Conservation (phyloP, 2,797 vertebrate genomes). For the Vespertilio murinus region DNA sequence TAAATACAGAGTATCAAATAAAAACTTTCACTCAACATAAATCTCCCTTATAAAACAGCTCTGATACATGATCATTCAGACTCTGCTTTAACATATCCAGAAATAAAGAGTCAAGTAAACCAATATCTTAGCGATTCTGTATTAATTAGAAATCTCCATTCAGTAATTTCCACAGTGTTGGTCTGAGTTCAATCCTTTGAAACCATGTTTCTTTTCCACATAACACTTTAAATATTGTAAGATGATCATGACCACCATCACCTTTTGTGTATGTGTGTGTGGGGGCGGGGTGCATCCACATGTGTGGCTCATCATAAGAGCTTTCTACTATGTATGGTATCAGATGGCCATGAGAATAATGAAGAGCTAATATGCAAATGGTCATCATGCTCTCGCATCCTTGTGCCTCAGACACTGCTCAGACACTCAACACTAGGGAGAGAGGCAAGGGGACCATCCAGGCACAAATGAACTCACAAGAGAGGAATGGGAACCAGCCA, state of each 20-base stretch:
- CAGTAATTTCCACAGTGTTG: neutral
- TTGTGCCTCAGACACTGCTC: too few species aligned
- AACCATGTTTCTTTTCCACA: neutral
- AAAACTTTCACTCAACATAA: conserved; percentile 16
- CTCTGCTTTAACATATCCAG: neutral
- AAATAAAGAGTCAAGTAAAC: conserved; percentile 6
- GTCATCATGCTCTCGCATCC: too few species aligned
- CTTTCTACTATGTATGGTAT: neutral
- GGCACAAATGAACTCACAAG: too few species aligned
- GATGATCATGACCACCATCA: neutral
- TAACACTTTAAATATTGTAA: neutral
- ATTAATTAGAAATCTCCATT: neutral
- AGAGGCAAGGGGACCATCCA: too few species aligned
- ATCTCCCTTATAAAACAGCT: conserved; percentile 1
- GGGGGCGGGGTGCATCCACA: neutral
- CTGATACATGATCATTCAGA: neutral
- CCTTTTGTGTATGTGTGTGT: neutral
- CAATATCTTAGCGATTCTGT: neutral
- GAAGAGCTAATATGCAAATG: too few species aligned
- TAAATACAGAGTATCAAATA: conserved; percentile 27
- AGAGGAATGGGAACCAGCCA: too few species aligned
- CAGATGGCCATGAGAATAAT: too few species aligned
- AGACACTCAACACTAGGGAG: too few species aligned
- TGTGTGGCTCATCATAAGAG: neutral
- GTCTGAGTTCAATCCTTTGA: neutral